Conservation (phyloP, 2,113 vertebrate species). For the Isurus oxyrinchus region DNA sequence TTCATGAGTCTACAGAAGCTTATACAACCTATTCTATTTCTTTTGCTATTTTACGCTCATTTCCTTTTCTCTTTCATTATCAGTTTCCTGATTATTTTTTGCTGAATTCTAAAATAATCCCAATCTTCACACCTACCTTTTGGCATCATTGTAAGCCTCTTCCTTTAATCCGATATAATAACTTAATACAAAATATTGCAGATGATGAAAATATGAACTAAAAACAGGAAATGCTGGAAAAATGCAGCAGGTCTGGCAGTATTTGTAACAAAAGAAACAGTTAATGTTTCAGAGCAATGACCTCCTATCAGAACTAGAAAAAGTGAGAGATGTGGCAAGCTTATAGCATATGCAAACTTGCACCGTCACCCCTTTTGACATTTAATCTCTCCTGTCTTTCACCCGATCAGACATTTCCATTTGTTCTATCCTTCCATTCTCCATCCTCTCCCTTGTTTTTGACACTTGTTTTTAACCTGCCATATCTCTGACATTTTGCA, state of each 20-base stretch:
- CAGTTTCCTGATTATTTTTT: neutral
- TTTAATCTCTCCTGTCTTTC: neutral
- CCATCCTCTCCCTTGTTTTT: no score
- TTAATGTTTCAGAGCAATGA: neutral
- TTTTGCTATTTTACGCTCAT: no score
- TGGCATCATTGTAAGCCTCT: neutral
- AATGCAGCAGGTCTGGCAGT: neutral
- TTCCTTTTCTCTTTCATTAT: neutral
- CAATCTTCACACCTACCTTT: neutral
- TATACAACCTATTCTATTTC: no score
- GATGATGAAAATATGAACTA: neutral
- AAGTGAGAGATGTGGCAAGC: neutral
- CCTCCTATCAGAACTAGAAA: neutral
- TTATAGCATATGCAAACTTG: neutral
- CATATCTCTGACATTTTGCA: no score
- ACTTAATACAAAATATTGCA: neutral
- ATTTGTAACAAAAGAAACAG: neutral
- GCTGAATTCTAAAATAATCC: neutral
- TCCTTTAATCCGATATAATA: neutral
- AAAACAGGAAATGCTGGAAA: neutral
- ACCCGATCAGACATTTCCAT: no score
- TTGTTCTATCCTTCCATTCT: no score
- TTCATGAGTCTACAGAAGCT: no score
- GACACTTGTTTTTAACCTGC: no score
- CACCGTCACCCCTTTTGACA: neutral